A percentile compares a stretch with the other conserved stretches of the same genome.
These are phyloP conservation scores for Allobates femoralis DNA, from an alignment of 2,797 vertebrate genomes.

Conservation along the genomic window DNA sequence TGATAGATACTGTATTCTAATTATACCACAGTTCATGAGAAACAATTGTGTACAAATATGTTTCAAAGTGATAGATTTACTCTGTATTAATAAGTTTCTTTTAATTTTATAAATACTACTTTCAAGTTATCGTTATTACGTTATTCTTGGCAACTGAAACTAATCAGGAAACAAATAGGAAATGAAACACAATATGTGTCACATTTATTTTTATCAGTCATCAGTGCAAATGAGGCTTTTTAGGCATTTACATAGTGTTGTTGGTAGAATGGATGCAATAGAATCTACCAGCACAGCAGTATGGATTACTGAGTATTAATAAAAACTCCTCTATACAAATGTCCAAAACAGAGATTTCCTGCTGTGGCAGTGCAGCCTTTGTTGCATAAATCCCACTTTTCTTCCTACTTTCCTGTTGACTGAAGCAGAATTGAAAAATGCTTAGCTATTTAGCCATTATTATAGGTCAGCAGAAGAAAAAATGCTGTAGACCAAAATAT, in stretches of 20 bases:
- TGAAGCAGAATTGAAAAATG: slow-evolving; percentile 74
- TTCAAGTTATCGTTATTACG: background rate
- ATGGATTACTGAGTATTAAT: slow-evolving; percentile 70
- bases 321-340: slow-evolving; percentile 76
- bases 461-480: slow-evolving; percentile 73
- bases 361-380: slow-evolving; percentile 73
- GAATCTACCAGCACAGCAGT: slow-evolving; percentile 70
- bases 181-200: background rate
- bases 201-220: background rate
- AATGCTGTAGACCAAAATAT: slow-evolving; percentile 5
- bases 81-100: too few species aligned
- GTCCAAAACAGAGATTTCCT: slow-evolving; percentile 78
- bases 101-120: background rate
- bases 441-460: slow-evolving; percentile 65
- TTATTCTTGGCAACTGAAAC: background rate
- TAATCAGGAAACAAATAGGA: background rate
- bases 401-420: slow-evolving; percentile 82
- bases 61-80: too few species aligned
- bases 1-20: too few species aligned
- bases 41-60: too few species aligned
- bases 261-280: slow-evolving; percentile 71
- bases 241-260: slow-evolving; percentile 61
- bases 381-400: slow-evolving; percentile 82
- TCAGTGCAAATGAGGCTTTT: background rate
- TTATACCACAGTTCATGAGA: too few species aligned